Conservation (phyloP, 2,888 invertebrate species). For the Agrotis puta region DNA sequence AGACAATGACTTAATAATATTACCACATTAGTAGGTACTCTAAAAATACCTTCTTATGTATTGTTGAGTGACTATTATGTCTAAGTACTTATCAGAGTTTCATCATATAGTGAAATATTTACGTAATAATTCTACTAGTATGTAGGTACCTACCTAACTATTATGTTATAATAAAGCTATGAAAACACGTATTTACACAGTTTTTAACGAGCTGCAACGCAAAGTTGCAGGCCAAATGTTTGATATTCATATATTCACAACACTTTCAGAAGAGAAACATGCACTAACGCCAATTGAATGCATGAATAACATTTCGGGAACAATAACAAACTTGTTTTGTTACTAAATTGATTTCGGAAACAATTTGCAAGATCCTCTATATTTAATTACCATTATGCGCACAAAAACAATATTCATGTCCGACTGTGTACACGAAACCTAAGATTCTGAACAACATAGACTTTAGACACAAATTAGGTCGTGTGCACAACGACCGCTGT, state of each 20-base stretch:
- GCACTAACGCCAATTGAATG: slow-evolving; percentile 15
- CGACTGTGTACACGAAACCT: slow-evolving; percentile 42
- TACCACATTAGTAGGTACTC: slow-evolving; percentile 5
- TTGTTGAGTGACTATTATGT: slow-evolving; percentile 27
- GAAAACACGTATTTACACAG: slow-evolving; percentile 22
- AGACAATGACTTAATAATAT: not conserved
- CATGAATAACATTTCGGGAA: slow-evolving; percentile 28
- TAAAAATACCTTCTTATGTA: slow-evolving; percentile 21
- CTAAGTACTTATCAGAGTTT: slow-evolving; percentile 38
- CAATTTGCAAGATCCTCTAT: slow-evolving; percentile 25
- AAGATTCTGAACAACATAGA: slow-evolving; percentile 44
- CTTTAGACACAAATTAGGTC: slow-evolving; percentile 63
- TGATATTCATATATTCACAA: slow-evolving; percentile 35
- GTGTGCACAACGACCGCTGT: slow-evolving; percentile 51
- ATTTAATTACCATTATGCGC: slow-evolving; percentile 29
- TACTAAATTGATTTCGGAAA: slow-evolving; percentile 24
- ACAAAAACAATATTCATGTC: slow-evolving; percentile 37
- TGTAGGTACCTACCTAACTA: not conserved
- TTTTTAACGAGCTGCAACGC: slow-evolving; percentile 27
- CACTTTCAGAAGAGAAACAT: slow-evolving; percentile 18
- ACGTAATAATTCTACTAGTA: slow-evolving; percentile 9
- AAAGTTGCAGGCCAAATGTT: slow-evolving; percentile 9
- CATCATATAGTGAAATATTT: slow-evolving; percentile 44
- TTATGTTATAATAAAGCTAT: slow-evolving; percentile 9
- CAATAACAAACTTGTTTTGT: slow-evolving; percentile 15